These are phyloP conservation scores for Samia ricini DNA, from an alignment of 1,140 invertebrate species.

Conservation along the genomic window DNA sequence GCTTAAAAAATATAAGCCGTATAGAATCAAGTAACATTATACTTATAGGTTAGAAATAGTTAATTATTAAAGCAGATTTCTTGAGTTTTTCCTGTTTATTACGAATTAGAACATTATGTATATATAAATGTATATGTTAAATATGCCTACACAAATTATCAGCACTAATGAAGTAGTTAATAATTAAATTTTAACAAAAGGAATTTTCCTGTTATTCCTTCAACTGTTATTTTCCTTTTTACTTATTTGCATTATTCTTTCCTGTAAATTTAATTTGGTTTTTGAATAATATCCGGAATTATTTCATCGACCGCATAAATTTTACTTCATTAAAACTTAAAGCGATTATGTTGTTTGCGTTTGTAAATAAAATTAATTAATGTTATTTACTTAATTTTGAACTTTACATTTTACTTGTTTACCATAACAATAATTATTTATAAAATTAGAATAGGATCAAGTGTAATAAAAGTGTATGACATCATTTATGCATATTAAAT, in stretches of 20 bases:
- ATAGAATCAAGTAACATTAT: too few species aligned
- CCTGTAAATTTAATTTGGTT: neutral
- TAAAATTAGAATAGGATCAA: neutral
- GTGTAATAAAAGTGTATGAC: neutral
- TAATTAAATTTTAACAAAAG: neutral
- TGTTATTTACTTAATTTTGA: neutral
- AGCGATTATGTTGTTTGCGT: neutral
- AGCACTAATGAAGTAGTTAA: slow-evolving; percentile 1
- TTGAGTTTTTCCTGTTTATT: neutral
- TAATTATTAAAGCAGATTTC: neutral
- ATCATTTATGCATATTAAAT: neutral
- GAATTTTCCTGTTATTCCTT: neutral
- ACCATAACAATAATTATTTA: neutral
- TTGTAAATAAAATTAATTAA: neutral
- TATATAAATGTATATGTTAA: neutral
- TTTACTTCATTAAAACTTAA: neutral
- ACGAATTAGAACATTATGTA: neutral
- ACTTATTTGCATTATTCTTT: neutral
- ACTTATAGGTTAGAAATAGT: neutral
- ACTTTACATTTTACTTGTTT: neutral
- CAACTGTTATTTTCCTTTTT: neutral
- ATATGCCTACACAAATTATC: neutral
- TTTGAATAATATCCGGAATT: neutral
- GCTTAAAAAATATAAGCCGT: too few species aligned
- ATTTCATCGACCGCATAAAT: neutral